Evolutionary conservation across 2,113 vertebrate genomes (phyloP).

Genomic region (Platysternon megacephalum): DNA sequence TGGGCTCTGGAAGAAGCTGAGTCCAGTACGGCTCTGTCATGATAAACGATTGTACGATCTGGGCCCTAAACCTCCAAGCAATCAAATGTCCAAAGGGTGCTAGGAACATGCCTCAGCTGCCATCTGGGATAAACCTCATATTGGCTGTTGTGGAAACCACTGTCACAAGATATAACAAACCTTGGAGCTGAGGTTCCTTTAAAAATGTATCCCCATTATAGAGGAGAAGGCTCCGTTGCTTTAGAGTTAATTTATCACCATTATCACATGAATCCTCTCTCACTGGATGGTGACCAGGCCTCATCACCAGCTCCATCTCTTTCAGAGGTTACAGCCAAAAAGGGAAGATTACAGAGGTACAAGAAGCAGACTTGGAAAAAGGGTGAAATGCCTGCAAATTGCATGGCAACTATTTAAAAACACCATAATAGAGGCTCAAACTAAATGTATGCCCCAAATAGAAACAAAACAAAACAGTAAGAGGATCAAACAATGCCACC

Average conservation of each 20-base stretch:
- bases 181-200: not conserved
- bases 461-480: not conserved
- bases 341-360: not conserved
- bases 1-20: not conserved
- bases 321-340: not conserved
- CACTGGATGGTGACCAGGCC: not conserved
- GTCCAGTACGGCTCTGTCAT: not conserved
- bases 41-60: not conserved
- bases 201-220: not conserved
- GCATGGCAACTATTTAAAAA: not conserved
- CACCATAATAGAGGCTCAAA: not conserved
- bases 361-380: rapidly evolving
- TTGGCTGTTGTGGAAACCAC: not conserved
- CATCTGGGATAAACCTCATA: not conserved
- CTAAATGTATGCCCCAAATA: not conserved
- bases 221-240: not conserved
- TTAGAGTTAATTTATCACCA: rapidly evolving
- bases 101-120: not conserved
- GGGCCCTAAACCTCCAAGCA: not conserved
- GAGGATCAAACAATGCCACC: not conserved
- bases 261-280: not conserved
- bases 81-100: not conserved
- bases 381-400: not conserved
- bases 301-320: not conserved
- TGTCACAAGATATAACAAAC: not conserved